Evolutionary conservation across 2,113 vertebrate species (phyloP).

Genomic region (Xerus inauris): DNA sequence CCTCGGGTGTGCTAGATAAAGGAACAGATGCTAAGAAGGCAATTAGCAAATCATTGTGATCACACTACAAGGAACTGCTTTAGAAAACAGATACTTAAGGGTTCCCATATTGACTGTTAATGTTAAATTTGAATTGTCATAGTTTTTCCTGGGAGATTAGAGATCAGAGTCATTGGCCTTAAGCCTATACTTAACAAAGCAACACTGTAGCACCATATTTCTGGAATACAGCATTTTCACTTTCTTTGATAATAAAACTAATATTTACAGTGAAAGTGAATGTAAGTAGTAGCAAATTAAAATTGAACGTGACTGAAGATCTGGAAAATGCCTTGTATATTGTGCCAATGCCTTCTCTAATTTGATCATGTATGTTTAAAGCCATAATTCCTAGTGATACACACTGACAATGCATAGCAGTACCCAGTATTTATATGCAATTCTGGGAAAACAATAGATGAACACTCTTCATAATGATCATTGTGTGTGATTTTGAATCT

Average conservation of each 20-base stretch:
- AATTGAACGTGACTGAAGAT: not conserved
- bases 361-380: not conserved
- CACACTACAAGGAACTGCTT: not conserved
- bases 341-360: not conserved
- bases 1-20: not conserved
- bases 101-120: not conserved
- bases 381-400: not conserved
- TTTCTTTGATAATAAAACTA: not conserved
- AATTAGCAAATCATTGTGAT: not conserved
- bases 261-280: not conserved
- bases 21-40: not conserved
- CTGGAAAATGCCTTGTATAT: not conserved
- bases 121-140: not conserved
- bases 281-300: not conserved
- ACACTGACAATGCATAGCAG: fast-evolving
- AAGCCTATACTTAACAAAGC: not conserved
- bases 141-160: not conserved
- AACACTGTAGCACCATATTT: fast-evolving
- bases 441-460: not conserved
- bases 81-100: not conserved
- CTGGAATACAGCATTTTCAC: not conserved
- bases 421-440: not conserved
- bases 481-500: not conserved
- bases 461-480: not conserved
- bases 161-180: not conserved